Percentiles rank a stretch among this genome's conserved stretches.
Conservation (phyloP, 2,797 vertebrate species). For the Oceanodroma leucorhoa region DNA sequence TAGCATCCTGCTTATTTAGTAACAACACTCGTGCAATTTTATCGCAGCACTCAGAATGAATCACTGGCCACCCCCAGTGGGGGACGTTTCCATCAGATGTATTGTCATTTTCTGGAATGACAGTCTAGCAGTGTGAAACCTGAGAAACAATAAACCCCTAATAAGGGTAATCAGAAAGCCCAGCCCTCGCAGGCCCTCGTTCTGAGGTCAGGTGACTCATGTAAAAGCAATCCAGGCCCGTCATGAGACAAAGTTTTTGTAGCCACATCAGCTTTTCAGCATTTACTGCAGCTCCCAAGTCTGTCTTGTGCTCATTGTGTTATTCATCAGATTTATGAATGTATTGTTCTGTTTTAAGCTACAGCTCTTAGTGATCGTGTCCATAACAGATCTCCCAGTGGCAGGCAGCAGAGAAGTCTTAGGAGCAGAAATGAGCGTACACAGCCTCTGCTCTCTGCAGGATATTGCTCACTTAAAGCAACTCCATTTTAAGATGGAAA, state of each 20-base stretch:
- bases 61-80: background rate
- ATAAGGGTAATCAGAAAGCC: background rate
- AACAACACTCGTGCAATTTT: background rate
- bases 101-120: conserved; percentile 31
- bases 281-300: conserved; percentile 36
- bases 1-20: background rate
- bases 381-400: background rate
- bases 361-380: background rate
- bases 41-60: background rate
- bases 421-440: background rate
- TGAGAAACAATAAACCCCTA: conserved; percentile 20
- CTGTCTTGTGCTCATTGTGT: conserved; percentile 12
- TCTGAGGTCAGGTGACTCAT: conserved; percentile 48
- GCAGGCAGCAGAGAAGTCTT: background rate
- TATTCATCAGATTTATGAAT: conserved; percentile 53
- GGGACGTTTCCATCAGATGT: background rate
- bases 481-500: background rate
- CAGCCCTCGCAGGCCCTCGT: background rate
- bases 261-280: conserved; percentile 61
- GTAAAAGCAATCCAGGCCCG: conserved; percentile 19
- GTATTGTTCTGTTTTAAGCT: conserved; percentile 45
- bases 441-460: background rate
- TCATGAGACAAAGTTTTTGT: conserved; percentile 62
- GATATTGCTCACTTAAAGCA: background rate
- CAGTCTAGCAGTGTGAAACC: background rate